Evolutionary conservation across 2,888 invertebrate genomes (phyloP), one percentile per base, ranked within the genome.

Genomic region (Melinaea menophilus): DNA sequence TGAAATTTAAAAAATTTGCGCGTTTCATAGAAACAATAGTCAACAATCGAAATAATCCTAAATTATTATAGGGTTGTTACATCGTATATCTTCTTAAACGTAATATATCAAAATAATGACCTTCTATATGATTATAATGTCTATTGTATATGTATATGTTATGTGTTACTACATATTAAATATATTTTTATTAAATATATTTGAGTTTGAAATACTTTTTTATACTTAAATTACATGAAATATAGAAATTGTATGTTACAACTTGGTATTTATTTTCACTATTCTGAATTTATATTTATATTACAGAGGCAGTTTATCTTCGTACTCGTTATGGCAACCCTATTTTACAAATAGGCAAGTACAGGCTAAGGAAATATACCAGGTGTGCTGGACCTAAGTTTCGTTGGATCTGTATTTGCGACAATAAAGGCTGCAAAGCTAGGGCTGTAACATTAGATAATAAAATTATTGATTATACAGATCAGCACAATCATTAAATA

Each of bases 401-500:
- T 13, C 73, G 78, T 55, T 81, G 83, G 78, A 71, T 79, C 54
- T 79, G 83, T 60, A 78, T 78, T 13, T 69, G 72, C 66, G 69
- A 70, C n/a, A 68, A 73, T 13, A 57, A 59, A 11, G 71, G 73
- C 4, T 83, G 83, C 57, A 67, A 71, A 31, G 80, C 82, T 0
- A 76, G 72, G 51, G 64, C 82, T 7, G 70, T 70, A 13, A 81
- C 82, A 0, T 4, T 73, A 3, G 62, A 75, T 3, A 63, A 70
- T 34, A n/a, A 57, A 5, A 70, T 79, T 12, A 56, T 76, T 4
- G 66, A 67, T 51, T 56, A 55, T 2, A 73, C 69, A 56, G 71
- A 74, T 57, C 71, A 72, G 37, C 84, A 84, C 62, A 81, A 80
- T 61, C 81, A 81, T 68, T 74, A 61, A 66, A 7, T 31, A 51